phyloP scores from a whole-genome alignment of 2,888 invertebrate genomes.

The Nemotelus pantherinus region DNA sequence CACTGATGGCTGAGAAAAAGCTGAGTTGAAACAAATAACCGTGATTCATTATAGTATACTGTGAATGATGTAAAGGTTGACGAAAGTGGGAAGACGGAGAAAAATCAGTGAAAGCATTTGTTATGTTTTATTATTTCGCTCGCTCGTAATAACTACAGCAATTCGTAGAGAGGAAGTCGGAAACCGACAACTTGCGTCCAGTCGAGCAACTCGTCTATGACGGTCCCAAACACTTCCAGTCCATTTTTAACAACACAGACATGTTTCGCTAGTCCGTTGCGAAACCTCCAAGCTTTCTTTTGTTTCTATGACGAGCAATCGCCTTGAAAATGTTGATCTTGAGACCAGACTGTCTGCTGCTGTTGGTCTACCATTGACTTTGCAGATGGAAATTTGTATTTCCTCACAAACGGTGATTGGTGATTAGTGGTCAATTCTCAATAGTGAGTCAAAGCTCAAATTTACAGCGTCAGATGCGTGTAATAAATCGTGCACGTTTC shows the following conservation, averaged over 20 bases:
- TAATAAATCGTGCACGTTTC: constrained; percentile 18
- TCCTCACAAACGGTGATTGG: background rate
- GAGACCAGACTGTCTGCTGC: background rate
- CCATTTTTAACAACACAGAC: background rate
- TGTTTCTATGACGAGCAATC: background rate
- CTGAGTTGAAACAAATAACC: background rate
- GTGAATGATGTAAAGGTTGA: constrained; percentile 38
- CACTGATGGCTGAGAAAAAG: background rate
- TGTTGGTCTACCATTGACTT: background rate
- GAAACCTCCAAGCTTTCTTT: constrained; percentile 5
- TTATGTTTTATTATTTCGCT: constrained; percentile 19
- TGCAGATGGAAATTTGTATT: background rate
- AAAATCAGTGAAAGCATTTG: constrained; percentile 35
- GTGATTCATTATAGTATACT: background rate
- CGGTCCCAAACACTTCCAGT: too few species aligned
- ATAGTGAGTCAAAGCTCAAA: background rate
- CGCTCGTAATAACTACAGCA: background rate
- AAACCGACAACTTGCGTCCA: background rate
- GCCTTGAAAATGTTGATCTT: constrained; percentile 17
- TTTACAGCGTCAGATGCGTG: background rate
- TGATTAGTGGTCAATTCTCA: background rate
- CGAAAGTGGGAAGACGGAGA: constrained; percentile 38
- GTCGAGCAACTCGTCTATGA: background rate
- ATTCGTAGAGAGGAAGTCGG: constrained; percentile 3
- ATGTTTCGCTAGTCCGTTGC: background rate